phyloP scores from a whole-genome alignment of 2,797 vertebrate genomes.

The Rhabdophis nuchalis region DNA sequence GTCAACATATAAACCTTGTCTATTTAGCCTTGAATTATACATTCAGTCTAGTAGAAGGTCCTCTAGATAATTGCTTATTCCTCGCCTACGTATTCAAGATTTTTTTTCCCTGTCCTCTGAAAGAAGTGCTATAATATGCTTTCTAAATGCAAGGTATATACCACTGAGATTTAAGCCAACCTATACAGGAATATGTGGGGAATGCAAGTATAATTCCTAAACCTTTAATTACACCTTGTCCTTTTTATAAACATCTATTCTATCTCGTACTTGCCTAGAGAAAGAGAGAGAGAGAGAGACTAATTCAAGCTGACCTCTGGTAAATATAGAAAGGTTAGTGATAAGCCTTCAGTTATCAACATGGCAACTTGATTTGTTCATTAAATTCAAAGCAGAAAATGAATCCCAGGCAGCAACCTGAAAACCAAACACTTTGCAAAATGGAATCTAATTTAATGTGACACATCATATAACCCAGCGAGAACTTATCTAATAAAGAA shows the following conservation, averaged over 20 bases:
- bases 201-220: neutral
- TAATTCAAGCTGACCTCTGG: conserved; percentile 35
- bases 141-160: neutral
- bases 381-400: conserved; percentile 12
- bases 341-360: conserved; percentile 2
- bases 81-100: neutral
- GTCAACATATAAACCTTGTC: too few relatives aligned
- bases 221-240: conserved; percentile 33
- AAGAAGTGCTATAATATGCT: neutral
- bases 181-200: accelerated
- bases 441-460: conserved; percentile 14
- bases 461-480: neutral
- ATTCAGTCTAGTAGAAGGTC: neutral
- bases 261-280: neutral
- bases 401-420: neutral
- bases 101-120: neutral
- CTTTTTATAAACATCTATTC: conserved; percentile 13
- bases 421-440: neutral
- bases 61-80: neutral
- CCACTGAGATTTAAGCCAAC: neutral
- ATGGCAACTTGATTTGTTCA: conserved; percentile 33
- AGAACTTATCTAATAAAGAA: conserved; percentile 6
- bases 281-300: neutral
- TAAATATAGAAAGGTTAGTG: conserved; percentile 22
- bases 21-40: too few relatives aligned